Base-by-base conservation (phyloP, 2,888 invertebrate species). In the Xestia sexstrigata region DNA sequence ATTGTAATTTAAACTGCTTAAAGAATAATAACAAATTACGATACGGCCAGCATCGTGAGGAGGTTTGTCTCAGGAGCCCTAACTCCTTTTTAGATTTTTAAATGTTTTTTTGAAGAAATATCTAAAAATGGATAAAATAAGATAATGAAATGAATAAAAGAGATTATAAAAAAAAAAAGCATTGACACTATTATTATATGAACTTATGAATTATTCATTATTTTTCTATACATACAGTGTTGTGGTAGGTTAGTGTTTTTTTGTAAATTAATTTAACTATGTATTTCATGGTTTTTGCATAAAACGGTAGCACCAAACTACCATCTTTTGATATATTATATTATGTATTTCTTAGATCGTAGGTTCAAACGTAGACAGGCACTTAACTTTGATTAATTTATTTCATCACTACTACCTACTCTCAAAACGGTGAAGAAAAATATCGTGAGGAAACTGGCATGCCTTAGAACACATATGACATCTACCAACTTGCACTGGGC, bases 181-280 rank as follows among this genome's bases (percentile, higher is more conserved):
- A 9, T 58, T 66, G 70, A 70, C 49, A 70, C 58, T 65, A n/a
- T 58, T 77, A n/a, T 55, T 69, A 42, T 3, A 49, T 15, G 0
- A 45, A 26, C n/a, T 66, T 39, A 70, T 79, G 23, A 73, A 69
- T 65, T 30, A 78, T 78, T 60, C 8, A 71, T 68, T 6, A 20
- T 20, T 30, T 49, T 60, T 39, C 39, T 5, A 49, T 45, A 20
- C 15, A n/a, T 72, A 47, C 1, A 23, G 9, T 58, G 30, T 73
- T 79, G 58, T 20, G 69, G 58, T 20, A 66, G 69, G 65, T 73
- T 45, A 79, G 58, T 52, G 1, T 4, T 69, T n/a, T 26, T 17
- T 11, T n/a, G n/a, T 55, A 3, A n/a, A 26, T 11, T 26, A 26
- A 7, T 6, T 2, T 26, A 26, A 6, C 26, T 58, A 1, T 3